phyloP scores from a whole-genome alignment of 2,113 vertebrate species.

The Eublepharis macularius region DNA sequence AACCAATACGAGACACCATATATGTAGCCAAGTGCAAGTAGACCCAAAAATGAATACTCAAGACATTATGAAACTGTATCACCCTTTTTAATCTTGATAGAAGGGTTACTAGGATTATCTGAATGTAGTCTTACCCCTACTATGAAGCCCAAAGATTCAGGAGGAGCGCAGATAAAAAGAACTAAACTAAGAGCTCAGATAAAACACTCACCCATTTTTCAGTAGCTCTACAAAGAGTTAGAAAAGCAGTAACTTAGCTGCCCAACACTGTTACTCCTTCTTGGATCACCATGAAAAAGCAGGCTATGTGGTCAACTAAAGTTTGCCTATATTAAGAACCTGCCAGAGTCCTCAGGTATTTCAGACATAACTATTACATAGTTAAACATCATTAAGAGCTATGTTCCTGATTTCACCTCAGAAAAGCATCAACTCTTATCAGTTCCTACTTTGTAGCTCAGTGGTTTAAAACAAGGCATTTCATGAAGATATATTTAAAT shows the following conservation, averaged over 20 bases:
- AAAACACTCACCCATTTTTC: no score
- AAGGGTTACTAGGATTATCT: not conserved
- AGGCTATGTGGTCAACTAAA: not conserved
- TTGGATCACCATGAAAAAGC: not conserved
- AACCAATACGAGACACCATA: not conserved
- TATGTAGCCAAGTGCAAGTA: not conserved
- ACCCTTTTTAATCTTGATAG: not conserved
- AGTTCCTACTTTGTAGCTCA: not conserved
- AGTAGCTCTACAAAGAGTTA: not conserved
- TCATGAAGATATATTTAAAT: not conserved
- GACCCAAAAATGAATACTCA: not conserved
- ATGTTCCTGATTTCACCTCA: not conserved
- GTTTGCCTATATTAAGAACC: not conserved
- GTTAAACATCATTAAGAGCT: not conserved
- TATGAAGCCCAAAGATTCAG: not conserved
- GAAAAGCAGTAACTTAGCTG: not conserved
- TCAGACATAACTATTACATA: not conserved
- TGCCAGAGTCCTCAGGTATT: not conserved
- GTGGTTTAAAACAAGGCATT: not conserved
- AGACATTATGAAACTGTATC: not conserved
- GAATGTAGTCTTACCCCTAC: no score
- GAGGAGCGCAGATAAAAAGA: not conserved
- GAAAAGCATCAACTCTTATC: not conserved
- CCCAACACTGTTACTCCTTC: not conserved
- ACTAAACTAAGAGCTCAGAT: no score